Conservation (phyloP, 2,797 vertebrate genomes). For the Enteromius afrohamiltoni region DNA sequence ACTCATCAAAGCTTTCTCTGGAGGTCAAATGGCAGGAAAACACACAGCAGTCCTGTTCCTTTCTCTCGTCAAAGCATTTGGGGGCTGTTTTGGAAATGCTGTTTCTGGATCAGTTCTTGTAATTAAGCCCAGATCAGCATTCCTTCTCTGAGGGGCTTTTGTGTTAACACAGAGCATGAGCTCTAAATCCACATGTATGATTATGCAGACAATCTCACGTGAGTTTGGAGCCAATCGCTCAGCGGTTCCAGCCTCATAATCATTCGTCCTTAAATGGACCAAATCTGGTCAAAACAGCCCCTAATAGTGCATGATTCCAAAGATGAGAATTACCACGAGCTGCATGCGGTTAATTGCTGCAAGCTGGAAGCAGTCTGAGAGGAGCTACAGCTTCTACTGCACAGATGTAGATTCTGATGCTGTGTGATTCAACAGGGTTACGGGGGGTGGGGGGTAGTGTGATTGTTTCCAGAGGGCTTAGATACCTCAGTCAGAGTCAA, state of each 20-base stretch:
- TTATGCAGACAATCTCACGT: conserved; percentile 40
- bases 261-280: conserved; percentile 48
- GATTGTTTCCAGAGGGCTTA: conserved; percentile 57
- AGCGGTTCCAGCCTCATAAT: conserved; percentile 48
- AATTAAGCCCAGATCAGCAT: conserved; percentile 22
- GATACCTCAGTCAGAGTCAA: conserved; percentile 40
- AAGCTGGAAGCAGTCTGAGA: conserved; percentile 53
- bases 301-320: conserved; percentile 50
- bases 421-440: conserved; percentile 3
- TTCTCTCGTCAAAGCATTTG: background rate
- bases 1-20: conserved; percentile 25
- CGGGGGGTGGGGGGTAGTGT: background rate
- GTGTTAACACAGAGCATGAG: background rate
- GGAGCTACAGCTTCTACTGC: conserved; percentile 22
- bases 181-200: conserved; percentile 20
- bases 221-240: conserved; percentile 50
- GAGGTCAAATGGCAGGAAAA: conserved; percentile 48
- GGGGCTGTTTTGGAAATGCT: conserved; percentile 20
- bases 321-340: conserved; percentile 58
- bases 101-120: conserved; percentile 18
- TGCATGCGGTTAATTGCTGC: conserved; percentile 62
- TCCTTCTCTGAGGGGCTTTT: conserved; percentile 15
- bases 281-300: conserved; percentile 56
- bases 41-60: conserved; percentile 27
- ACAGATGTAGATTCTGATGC: conserved; percentile 12